phyloP scores from a whole-genome alignment of 2,888 invertebrate species.

The Acrobasis consociella region DNA sequence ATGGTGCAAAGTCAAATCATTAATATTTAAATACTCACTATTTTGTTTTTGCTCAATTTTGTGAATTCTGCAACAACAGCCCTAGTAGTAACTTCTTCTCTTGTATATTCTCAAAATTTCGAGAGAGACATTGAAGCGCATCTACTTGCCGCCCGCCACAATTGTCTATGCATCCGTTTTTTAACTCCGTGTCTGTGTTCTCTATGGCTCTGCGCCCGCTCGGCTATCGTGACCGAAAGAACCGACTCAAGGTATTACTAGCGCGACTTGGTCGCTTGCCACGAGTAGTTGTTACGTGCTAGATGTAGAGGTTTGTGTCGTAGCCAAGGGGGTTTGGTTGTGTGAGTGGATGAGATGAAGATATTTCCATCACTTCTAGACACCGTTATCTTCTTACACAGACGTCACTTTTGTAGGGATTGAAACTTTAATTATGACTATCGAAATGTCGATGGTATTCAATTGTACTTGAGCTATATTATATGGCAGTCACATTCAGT shows the following conservation, averaged over 20 bases:
- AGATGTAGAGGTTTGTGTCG: slow-evolving; percentile 77
- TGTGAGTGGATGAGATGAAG: slow-evolving; percentile 60
- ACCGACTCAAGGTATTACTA: slow-evolving; percentile 78
- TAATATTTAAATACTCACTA: no score
- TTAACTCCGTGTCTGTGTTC: slow-evolving; percentile 86
- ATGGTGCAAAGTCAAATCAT: no score
- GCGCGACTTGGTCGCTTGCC: slow-evolving; percentile 42
- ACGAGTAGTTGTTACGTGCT: slow-evolving; percentile 71
- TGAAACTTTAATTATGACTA: no score
- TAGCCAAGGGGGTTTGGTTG: slow-evolving; percentile 82
- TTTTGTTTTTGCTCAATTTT: no score
- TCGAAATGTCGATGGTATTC: no score
- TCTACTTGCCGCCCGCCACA: slow-evolving; percentile 19
- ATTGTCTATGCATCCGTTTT: slow-evolving; percentile 78
- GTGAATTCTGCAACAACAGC: no score
- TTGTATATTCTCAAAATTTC: neutral
- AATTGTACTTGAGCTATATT: no score
- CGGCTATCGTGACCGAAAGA: slow-evolving; percentile 85
- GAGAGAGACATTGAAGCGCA: neutral
- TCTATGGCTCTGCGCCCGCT: slow-evolving; percentile 86
- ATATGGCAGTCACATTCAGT: no score
- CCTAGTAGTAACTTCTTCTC: no score
- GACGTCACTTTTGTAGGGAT: no score
- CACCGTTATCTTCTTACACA: no score
- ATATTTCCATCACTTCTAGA: slow-evolving; percentile 60